Base-by-base conservation (phyloP, 2,113 vertebrate species). In the Gobiocypris rarus region DNA sequence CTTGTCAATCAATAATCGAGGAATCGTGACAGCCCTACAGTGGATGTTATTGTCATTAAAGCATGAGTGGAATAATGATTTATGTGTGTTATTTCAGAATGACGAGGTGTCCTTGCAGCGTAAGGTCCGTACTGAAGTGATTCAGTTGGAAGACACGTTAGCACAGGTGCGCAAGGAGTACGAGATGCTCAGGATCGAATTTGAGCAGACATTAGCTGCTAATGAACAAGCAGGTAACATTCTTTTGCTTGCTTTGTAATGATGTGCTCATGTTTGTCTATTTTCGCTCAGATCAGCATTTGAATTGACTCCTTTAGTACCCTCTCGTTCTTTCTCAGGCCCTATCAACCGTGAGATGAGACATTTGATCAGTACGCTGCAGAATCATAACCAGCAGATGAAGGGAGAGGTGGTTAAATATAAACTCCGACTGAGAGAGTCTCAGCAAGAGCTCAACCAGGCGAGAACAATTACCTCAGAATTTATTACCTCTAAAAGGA, bases 141-240 rank as follows among this genome's bases (percentile, higher is more conserved):
- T 99, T 89, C 97, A 99, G 92, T 92, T 99, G n/a, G 98, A 99
- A 88, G 98, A 99, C 85, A 99, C 97, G 0, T 90, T 99, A 87
- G 98, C 97, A 50, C 98, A 99, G 90, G 98, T 99, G 83, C 95
- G 96, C 87, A 99, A 99, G 91, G 97, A 99, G 83, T 99, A 99
- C 0, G 98, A 99, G 90, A 99, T 99, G 98, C 85, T 99, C 89
- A 94, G 98, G 84, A 99, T 99, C 50, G 98, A 99, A 73, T 99
- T 99, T 91, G 97, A 99, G 75, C 98, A 99, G 91, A 99, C 97
- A 0, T 96, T 99, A 9, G 98, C 98, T 24, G 98, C 98, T 87
- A 99, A 98, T 41, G 97, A 99, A 75, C 98, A 99, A 96, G 98
- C 98, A 92, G 98, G 98, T 98, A 94, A 81, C 13, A 3, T 5